phyloP scores from a whole-genome alignment of 2,113 vertebrate genomes.

The Choloepus hoffmanni region DNA sequence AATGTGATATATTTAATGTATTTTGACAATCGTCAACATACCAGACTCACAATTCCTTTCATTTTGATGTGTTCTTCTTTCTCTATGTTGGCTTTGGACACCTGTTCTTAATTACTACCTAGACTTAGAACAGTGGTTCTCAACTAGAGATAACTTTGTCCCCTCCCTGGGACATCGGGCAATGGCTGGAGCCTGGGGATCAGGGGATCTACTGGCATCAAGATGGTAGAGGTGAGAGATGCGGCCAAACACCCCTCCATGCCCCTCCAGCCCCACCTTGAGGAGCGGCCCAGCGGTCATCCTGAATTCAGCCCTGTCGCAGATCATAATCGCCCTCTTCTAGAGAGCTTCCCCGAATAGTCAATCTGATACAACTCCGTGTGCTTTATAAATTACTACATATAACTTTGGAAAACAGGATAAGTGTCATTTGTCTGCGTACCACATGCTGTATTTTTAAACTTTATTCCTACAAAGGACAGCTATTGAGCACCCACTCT shows the following conservation, averaged over 20 bases:
- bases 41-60: neutral
- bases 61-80: neutral
- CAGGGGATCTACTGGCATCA: neutral
- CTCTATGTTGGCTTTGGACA: rapidly evolving
- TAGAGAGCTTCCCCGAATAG: neutral
- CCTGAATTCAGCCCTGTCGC: too few relatives aligned
- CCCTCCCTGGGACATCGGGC: neutral
- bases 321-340: rapidly evolving
- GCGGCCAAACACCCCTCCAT: too few relatives aligned
- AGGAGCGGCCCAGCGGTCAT: too few relatives aligned
- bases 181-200: neutral
- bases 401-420: rapidly evolving
- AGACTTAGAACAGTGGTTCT: neutral
- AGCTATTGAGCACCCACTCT: rapidly evolving
- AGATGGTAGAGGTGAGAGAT: rapidly evolving
- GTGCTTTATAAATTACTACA: neutral
- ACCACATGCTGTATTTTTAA: neutral
- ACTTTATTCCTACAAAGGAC: too few relatives aligned
- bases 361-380: too few relatives aligned
- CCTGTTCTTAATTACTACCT: neutral
- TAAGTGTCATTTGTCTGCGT: rapidly evolving
- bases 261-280: neutral
- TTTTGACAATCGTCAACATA: neutral
- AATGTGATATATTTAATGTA: slow-evolving; percentile 16
- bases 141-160: neutral